Percentiles rank a stretch among this genome's conserved stretches.
These are phyloP conservation scores for Notiomystis cincta DNA, from an alignment of 2,113 vertebrate species.

Conservation along the genomic window DNA sequence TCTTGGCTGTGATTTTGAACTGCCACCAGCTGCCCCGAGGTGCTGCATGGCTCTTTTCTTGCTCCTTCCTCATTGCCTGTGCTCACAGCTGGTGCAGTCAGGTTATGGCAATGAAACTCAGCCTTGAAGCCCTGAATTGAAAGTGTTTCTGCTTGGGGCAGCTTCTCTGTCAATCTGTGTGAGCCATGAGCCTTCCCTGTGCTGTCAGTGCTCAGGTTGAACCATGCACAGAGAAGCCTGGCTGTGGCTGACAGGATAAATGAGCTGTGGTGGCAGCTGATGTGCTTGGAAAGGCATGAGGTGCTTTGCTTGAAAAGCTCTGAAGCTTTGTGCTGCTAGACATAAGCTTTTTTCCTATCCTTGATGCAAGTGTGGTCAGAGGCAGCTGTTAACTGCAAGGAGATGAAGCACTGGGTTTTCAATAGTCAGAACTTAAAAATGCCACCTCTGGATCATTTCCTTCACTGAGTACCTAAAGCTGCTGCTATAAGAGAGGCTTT, in stretches of 20 bases:
- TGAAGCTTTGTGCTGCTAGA: neutral
- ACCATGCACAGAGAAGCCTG: accelerated
- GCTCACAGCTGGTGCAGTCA: neutral
- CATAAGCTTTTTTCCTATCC: neutral
- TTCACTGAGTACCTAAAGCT: neutral
- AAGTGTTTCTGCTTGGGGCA: neutral
- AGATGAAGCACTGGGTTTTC: neutral
- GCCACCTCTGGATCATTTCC: neutral
- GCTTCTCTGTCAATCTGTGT: neutral
- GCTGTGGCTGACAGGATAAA: neutral
- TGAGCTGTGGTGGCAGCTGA: neutral
- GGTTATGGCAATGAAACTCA: neutral
- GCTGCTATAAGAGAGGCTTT: neutral
- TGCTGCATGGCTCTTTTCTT: neutral
- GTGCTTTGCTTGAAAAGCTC: neutral
- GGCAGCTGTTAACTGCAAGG: neutral
- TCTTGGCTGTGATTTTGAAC: neutral
- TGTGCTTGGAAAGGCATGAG: neutral
- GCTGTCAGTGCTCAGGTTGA: neutral
- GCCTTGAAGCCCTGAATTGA: neutral
- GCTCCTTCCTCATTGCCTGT: neutral
- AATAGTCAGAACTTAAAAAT: neutral
- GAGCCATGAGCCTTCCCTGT: neutral
- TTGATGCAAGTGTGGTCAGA: neutral
- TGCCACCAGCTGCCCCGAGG: accelerated